Evolutionary conservation across 2,113 vertebrate genomes (phyloP).

Genomic region (Leucopternis melanops): DNA sequence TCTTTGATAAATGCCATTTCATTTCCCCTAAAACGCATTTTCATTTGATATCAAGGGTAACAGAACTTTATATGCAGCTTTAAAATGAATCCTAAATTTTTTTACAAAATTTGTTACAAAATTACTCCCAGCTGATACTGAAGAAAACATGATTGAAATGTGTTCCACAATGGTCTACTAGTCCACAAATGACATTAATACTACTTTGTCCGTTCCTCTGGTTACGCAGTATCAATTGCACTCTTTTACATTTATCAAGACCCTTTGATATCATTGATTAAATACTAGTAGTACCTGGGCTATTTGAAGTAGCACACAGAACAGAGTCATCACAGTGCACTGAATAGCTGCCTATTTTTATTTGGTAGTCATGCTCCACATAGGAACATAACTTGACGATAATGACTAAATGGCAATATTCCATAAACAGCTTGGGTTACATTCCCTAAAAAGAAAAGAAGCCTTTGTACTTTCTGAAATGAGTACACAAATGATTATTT

Average conservation of each 20-base stretch:
- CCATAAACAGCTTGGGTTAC: not conserved
- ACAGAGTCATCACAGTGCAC: not conserved
- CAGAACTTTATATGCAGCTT: not conserved
- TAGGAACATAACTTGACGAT: not conserved
- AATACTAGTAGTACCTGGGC: not conserved
- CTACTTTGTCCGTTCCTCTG: not conserved
- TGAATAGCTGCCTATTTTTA: not conserved
- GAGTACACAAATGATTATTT: not conserved
- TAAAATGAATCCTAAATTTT: not conserved
- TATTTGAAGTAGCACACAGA: not conserved
- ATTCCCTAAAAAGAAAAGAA: not conserved
- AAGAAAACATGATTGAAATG: not conserved
- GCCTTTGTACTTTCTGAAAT: not conserved
- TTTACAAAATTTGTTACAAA: not conserved
- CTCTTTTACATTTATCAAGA: not conserved
- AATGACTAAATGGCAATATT: not conserved
- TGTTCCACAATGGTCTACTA: not conserved
- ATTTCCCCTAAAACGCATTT: not conserved
- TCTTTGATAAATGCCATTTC: not conserved
- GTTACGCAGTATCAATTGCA: not conserved
- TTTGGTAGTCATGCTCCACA: not conserved
- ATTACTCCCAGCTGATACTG: not conserved
- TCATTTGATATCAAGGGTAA: not conserved
- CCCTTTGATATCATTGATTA: not conserved
- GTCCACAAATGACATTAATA: not conserved